A percentile compares a stretch with the other conserved stretches of the same genome.
These are phyloP conservation scores for Chitala chitala DNA, from an alignment of 2,113 vertebrate species.

Conservation along the genomic window DNA sequence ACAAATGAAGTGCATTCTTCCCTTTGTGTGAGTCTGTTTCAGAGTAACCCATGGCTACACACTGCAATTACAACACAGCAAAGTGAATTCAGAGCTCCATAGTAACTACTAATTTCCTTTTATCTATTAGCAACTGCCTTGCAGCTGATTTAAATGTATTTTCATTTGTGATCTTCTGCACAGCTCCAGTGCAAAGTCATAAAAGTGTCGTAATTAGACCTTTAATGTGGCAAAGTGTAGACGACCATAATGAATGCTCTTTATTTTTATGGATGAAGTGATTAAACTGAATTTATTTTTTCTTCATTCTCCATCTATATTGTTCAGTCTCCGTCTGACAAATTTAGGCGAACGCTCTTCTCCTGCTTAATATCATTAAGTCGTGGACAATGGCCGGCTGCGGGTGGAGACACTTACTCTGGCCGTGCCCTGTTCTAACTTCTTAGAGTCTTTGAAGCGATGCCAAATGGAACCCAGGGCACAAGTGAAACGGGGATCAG, in stretches of 20 bases:
- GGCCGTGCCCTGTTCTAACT: background rate
- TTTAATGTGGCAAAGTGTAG: background rate
- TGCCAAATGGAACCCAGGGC: background rate
- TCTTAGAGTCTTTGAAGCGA: no score
- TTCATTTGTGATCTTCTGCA: background rate
- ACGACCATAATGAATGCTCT: slow-evolving; percentile 1
- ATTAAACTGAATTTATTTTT: slow-evolving; percentile 7
- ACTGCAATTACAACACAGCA: slow-evolving; percentile 9
- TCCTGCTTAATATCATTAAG: background rate
- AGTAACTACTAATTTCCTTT: slow-evolving; percentile 11
- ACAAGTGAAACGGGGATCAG: background rate
- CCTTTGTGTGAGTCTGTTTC: slow-evolving; percentile 16
- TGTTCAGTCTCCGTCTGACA: background rate
- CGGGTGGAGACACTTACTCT: background rate
- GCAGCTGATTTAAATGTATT: slow-evolving; percentile 16
- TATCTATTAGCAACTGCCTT: slow-evolving; percentile 3
- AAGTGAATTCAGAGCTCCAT: slow-evolving; percentile 1
- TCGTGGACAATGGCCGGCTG: background rate
- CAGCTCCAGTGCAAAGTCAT: background rate
- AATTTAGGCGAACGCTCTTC: background rate
- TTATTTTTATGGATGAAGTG: slow-evolving; percentile 2
- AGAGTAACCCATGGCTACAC: slow-evolving; percentile 10
- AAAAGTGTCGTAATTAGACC: background rate
- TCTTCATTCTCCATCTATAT: background rate
- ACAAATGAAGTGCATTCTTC: slow-evolving; percentile 18